A percentile compares a stretch with the other conserved stretches of the same genome.
Conservation (phyloP, 1,140 invertebrate genomes). For the Mizuhopecten yessoensis region DNA sequence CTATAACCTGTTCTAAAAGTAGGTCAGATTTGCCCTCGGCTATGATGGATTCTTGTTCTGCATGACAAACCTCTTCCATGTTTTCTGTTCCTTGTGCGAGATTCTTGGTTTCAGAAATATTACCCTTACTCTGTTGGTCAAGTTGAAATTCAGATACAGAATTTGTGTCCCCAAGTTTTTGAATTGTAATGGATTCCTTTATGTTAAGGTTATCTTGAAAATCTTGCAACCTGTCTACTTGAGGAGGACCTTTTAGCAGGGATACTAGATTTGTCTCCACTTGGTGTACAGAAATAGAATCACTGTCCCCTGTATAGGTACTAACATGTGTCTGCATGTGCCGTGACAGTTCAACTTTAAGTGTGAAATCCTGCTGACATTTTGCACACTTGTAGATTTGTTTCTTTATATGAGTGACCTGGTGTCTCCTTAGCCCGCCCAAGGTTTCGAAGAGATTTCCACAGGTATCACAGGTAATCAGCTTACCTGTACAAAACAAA, state of each 20-base stretch:
- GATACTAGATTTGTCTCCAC: not conserved
- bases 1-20: not conserved
- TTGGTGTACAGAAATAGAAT: not conserved
- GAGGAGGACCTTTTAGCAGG: not conserved
- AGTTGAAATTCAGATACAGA: not conserved
- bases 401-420: not conserved
- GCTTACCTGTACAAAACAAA: not conserved
- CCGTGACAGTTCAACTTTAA: not conserved
- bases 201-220: not conserved
- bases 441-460: not conserved
- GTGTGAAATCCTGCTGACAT: no score
- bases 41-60: not conserved
- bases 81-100: not conserved
- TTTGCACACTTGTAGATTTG: no score
- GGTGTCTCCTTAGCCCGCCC: not conserved
- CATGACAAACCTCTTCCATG: not conserved
- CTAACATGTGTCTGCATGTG: not conserved
- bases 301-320: no score
- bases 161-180: not conserved
- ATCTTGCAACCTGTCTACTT: not conserved
- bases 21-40: not conserved
- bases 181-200: not conserved
- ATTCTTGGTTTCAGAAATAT: not conserved
- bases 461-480: not conserved
- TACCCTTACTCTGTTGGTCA: not conserved